Conservation (phyloP, 2,113 vertebrate species). For the Tyto alba region DNA sequence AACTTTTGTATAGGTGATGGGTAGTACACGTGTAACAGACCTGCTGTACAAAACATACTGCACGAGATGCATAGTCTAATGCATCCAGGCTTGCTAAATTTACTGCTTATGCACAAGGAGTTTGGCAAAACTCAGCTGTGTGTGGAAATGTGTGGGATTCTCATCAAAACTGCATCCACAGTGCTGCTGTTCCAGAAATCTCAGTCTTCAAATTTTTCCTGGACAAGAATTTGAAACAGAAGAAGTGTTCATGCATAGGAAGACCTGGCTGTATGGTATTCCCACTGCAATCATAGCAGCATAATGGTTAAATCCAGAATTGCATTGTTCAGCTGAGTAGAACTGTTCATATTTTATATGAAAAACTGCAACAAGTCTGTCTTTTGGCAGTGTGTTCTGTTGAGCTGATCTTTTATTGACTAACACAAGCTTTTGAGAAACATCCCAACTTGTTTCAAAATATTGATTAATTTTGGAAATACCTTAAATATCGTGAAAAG, state of each 20-base stretch:
- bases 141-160: neutral
- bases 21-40: too few species aligned
- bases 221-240: neutral
- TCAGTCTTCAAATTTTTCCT: neutral
- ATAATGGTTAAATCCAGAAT: constrained; percentile 36
- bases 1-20: neutral
- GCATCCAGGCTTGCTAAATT: neutral
- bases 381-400: constrained; percentile 6
- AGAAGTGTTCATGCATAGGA: neutral
- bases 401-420: constrained; percentile 31
- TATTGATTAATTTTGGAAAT: constrained; percentile 17
- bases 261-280: neutral
- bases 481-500: neutral
- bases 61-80: neutral
- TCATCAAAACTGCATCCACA: neutral
- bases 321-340: neutral
- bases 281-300: neutral
- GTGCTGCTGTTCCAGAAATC: neutral
- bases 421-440: neutral
- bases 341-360: constrained; percentile 27
- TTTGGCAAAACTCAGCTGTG: neutral
- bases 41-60: too few species aligned
- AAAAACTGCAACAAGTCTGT: constrained; percentile 11
- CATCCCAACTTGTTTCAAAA: neutral
- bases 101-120: neutral